Evolutionary conservation across 2,888 invertebrate genomes (phyloP).

Genomic region (Lymantria dispar): DNA sequence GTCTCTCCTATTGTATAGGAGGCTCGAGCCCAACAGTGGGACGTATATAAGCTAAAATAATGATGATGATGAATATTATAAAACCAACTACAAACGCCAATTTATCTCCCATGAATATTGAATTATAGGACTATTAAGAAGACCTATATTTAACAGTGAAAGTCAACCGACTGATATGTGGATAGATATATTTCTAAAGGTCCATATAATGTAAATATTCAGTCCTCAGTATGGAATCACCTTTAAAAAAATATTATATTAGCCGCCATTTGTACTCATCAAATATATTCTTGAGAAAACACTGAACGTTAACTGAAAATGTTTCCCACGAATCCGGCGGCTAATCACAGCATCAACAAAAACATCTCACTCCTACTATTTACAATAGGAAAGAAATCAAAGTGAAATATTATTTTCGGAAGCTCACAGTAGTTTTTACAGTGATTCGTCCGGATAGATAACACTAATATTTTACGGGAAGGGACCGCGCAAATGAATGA

Average conservation of each 20-base stretch:
- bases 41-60: too few relatives aligned
- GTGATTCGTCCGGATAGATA: conserved; percentile 70
- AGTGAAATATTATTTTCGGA: conserved; percentile 70
- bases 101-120: too few relatives aligned
- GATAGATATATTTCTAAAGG: too few relatives aligned
- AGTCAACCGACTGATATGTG: too few relatives aligned
- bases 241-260: neutral
- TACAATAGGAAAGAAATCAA: conserved; percentile 78
- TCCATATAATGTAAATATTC: too few relatives aligned
- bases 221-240: too few relatives aligned
- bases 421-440: conserved; percentile 67
- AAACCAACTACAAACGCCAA: too few relatives aligned
- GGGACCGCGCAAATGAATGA: conserved; percentile 74
- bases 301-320: conserved; percentile 2
- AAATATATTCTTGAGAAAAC: neutral
- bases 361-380: conserved; percentile 68
- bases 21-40: too few relatives aligned
- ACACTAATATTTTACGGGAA: conserved; percentile 72
- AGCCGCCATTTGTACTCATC: neutral
- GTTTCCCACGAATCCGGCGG: conserved; percentile 37
- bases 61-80: too few relatives aligned
- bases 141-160: too few relatives aligned
- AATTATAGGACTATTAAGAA: too few relatives aligned
- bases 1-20: too few relatives aligned
- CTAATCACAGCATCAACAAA: conserved; percentile 54